Conservation (phyloP, 2,888 invertebrate species). For the Synergus gifuensis region DNA sequence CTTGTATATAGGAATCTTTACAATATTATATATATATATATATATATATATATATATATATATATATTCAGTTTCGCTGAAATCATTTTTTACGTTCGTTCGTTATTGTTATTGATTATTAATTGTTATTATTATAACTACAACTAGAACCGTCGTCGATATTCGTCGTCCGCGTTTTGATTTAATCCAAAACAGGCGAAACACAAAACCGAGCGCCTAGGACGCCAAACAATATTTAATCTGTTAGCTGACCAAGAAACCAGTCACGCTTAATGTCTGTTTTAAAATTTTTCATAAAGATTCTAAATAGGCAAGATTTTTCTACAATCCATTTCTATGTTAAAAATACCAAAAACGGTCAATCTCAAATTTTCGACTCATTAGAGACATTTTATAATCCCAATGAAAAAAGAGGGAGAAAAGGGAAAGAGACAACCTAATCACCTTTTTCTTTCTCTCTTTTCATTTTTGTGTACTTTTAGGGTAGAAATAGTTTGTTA, state of each 20-base stretch:
- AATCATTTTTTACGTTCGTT: conserved; percentile 61
- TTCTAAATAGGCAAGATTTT: no score
- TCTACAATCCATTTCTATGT: no score
- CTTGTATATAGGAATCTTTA: conserved; percentile 75
- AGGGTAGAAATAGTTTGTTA: no score
- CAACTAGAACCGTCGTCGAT: conserved; percentile 58
- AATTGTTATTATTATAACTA: conserved; percentile 55
- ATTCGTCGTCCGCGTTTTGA: conserved; percentile 45
- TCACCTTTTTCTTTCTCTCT: no score
- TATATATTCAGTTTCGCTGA: conserved; percentile 67
- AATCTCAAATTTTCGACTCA: no score
- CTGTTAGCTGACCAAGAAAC: conserved; percentile 45
- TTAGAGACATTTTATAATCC: no score
- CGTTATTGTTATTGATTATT: conserved; percentile 53
- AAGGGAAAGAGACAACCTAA: no score
- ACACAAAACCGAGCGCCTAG: conserved; percentile 43
- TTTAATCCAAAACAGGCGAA: conserved; percentile 40
- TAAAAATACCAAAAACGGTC: no score
- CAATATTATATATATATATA: conserved; percentile 66
- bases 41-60: conserved; percentile 58
- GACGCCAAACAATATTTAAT: conserved; percentile 31
- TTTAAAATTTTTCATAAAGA: background rate
- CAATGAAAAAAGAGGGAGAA: no score
- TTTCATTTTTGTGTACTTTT: no score
- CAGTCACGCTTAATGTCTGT: conserved; percentile 43